These are phyloP conservation scores for Gallinago media DNA, from an alignment of 2,113 vertebrate genomes.

Conservation along the genomic window DNA sequence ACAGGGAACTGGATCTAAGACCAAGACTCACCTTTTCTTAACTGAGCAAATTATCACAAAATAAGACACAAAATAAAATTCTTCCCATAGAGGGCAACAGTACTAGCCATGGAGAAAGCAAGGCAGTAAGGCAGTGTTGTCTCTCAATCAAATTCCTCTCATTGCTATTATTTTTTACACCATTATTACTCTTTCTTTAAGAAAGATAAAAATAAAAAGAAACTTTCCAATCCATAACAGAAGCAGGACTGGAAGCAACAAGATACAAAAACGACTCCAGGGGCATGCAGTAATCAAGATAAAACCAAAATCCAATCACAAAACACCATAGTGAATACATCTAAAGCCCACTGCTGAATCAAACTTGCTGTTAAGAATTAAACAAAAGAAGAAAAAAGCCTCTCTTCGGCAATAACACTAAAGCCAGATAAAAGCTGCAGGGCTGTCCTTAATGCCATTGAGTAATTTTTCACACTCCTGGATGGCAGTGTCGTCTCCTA, in stretches of 20 bases:
- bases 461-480: background rate
- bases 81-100: background rate
- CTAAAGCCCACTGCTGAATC: background rate
- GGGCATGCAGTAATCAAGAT: background rate
- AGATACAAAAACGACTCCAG: background rate
- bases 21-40: background rate
- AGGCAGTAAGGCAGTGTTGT: rapidly evolving
- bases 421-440: background rate
- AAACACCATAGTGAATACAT: background rate
- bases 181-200: background rate
- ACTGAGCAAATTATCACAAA: background rate
- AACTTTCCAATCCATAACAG: background rate
- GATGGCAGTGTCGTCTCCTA: background rate
- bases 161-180: background rate
- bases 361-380: background rate
- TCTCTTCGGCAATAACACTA: background rate
- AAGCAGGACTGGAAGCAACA: background rate
- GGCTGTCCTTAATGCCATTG: background rate
- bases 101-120: background rate
- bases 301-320: background rate
- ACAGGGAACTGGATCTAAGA: background rate
- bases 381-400: background rate
- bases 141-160: background rate
- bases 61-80: background rate
- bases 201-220: background rate